Evolutionary conservation across 2,797 vertebrate genomes (phyloP).

Genomic region (Melanotaenia nigrans): DNA sequence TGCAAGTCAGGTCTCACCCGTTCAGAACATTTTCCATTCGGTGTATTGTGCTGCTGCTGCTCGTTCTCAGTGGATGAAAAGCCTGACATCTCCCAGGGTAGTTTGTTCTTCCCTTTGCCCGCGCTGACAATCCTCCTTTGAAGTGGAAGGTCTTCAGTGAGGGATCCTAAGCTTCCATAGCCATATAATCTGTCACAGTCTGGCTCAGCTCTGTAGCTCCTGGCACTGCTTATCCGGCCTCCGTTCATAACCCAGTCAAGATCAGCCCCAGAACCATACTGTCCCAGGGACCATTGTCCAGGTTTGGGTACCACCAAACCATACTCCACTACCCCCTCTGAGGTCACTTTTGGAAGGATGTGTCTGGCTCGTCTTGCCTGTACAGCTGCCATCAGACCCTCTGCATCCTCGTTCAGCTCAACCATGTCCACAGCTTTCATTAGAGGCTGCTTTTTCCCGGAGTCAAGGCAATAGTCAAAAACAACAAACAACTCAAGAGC

Average conservation of each 20-base stretch:
- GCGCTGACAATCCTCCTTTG: constrained; percentile 90
- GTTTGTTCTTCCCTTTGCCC: constrained; percentile 90
- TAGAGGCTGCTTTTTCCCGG: constrained; percentile 82
- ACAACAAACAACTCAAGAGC: constrained; percentile 89
- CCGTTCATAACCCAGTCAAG: constrained; percentile 90
- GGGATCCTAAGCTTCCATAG: constrained; percentile 76
- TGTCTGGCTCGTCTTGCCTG: constrained; percentile 89
- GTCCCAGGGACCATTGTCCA: constrained; percentile 67
- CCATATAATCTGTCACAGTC: constrained; percentile 66
- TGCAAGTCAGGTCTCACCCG: constrained; percentile 69
- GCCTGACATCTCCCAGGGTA: constrained; percentile 90
- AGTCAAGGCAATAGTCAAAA: constrained; percentile 85
- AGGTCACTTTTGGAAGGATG: constrained; percentile 82
- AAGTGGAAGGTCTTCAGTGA: constrained; percentile 60
- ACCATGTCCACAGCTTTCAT: constrained; percentile 87
- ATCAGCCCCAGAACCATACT: constrained; percentile 83
- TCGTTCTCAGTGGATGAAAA: constrained; percentile 69
- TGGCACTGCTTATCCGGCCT: constrained; percentile 84
- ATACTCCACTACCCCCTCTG: constrained; percentile 87
- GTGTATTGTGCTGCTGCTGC: constrained; percentile 61
- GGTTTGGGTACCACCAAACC: constrained; percentile 84
- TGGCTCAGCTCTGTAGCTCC: constrained; percentile 76
- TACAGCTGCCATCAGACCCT: constrained; percentile 87
- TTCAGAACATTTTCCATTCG: constrained; percentile 67
- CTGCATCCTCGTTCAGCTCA: constrained; percentile 85